Evolutionary conservation across 2,888 invertebrate species (phyloP).

Genomic region (Carterocephalus palaemon): DNA sequence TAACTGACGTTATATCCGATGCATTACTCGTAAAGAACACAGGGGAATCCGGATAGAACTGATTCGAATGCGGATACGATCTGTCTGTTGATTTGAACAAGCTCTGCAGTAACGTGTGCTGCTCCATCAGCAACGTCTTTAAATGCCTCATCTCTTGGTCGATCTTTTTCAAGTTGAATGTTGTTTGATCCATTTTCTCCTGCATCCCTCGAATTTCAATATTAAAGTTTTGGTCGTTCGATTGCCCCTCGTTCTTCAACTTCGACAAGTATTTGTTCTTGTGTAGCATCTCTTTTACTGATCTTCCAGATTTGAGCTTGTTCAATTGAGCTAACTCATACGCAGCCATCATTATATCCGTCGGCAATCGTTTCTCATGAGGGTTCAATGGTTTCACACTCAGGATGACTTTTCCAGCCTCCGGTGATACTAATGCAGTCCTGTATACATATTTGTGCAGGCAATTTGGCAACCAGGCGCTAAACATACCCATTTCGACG

Average conservation of each 20-base stretch:
- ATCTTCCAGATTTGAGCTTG: slow-evolving; percentile 82
- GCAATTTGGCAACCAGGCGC: slow-evolving; percentile 86
- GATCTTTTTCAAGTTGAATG: slow-evolving; percentile 83
- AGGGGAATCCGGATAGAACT: slow-evolving; percentile 55
- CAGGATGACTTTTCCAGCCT: slow-evolving; percentile 88
- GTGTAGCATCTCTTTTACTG: slow-evolving; percentile 80
- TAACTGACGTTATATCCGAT: slow-evolving; percentile 37
- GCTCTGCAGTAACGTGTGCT: slow-evolving; percentile 60
- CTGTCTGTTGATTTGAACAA: slow-evolving; percentile 54
- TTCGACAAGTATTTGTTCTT: slow-evolving; percentile 80
- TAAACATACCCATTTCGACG: slow-evolving; percentile 89
- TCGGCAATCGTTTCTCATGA: slow-evolving; percentile 87
- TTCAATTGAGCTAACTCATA: slow-evolving; percentile 87
- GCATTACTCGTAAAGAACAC: slow-evolving; percentile 52
- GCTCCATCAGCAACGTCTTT: slow-evolving; percentile 71
- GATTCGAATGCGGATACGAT: slow-evolving; percentile 42
- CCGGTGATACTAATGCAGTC: slow-evolving; percentile 88
- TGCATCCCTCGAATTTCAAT: slow-evolving; percentile 81
- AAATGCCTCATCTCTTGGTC: slow-evolving; percentile 84
- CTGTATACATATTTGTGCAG: slow-evolving; percentile 86
- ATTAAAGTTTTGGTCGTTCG: slow-evolving; percentile 69
- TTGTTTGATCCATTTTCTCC: slow-evolving; percentile 83
- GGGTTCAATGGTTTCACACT: slow-evolving; percentile 91
- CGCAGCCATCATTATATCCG: slow-evolving; percentile 87
- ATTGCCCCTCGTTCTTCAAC: slow-evolving; percentile 76